Percentiles rank a stretch among this genome's conserved stretches.
Evolutionary conservation across 1,140 invertebrate species (phyloP).

Genomic region (Augochlora pura): DNA sequence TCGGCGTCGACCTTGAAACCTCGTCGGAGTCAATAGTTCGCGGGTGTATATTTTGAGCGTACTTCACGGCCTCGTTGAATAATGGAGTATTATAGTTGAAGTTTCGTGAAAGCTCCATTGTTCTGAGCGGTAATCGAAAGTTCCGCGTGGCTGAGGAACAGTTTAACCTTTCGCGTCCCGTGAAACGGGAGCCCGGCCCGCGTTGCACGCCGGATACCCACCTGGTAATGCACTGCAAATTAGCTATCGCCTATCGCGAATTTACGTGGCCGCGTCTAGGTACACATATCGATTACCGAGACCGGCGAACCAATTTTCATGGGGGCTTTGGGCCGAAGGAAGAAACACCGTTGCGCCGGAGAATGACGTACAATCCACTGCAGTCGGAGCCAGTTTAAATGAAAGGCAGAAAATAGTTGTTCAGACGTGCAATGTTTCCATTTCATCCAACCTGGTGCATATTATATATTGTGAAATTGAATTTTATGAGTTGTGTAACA

Average conservation of each 20-base stretch:
- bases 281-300: background rate
- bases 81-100: constrained; percentile 6
- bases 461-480: too few relatives aligned
- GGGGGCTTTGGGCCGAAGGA: too few relatives aligned
- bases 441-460: too few relatives aligned
- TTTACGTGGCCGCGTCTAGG: background rate
- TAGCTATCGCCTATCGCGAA: background rate
- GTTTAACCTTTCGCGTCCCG: background rate
- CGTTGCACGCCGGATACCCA: background rate
- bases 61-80: background rate
- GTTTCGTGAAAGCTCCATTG: constrained; percentile 2
- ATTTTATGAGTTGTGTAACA: too few relatives aligned
- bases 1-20: too few relatives aligned
- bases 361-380: constrained; percentile 23
- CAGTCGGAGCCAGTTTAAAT: too few relatives aligned
- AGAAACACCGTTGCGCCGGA: too few relatives aligned
- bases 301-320: background rate
- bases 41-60: background rate
- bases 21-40: too few relatives aligned
- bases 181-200: background rate
- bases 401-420: too few relatives aligned
- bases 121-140: background rate
- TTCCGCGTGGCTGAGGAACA: constrained; percentile 4
- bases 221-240: constrained; percentile 15
- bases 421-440: too few relatives aligned